phyloP scores from a whole-genome alignment of 2,113 vertebrate genomes.

The Sitta europaea region DNA sequence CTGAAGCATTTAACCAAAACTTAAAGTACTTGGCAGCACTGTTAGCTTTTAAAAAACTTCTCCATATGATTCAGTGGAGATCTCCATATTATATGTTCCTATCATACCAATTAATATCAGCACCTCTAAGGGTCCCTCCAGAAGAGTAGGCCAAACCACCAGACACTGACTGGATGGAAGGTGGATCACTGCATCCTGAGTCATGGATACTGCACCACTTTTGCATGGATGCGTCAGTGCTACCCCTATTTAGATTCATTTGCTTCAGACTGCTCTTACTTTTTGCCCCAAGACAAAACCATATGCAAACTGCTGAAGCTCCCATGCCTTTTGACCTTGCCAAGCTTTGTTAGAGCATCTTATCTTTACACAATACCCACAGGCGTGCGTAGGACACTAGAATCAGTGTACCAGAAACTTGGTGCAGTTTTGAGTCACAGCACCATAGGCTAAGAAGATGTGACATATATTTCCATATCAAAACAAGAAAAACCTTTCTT shows the following conservation, averaged over 20 bases:
- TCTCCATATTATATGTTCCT: not conserved
- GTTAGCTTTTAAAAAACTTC: not conserved
- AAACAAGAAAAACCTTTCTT: slow-evolving; percentile 70
- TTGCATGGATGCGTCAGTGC: not conserved
- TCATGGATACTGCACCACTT: not conserved
- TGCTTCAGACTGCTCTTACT: not conserved
- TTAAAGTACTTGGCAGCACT: not conserved
- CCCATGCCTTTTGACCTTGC: slow-evolving; percentile 65
- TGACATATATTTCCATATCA: slow-evolving; percentile 70
- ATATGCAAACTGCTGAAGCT: slow-evolving; percentile 27
- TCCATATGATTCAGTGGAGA: not conserved
- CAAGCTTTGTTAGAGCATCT: slow-evolving; percentile 59
- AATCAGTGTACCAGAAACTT: slow-evolving; percentile 49
- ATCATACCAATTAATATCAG: not conserved
- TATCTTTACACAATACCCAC: slow-evolving; percentile 55
- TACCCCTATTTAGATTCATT: not conserved
- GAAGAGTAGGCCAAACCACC: not conserved
- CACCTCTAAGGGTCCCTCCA: not conserved
- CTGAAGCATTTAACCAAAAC: not conserved
- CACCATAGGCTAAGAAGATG: slow-evolving; percentile 63
- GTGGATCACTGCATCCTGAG: not conserved
- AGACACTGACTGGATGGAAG: not conserved
- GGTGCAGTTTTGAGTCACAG: slow-evolving; percentile 58
- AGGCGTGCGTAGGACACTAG: slow-evolving; percentile 46
- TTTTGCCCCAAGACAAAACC: slow-evolving; percentile 18